Conservation (phyloP, 2,797 vertebrate genomes). For the Gouania willdenowi region DNA sequence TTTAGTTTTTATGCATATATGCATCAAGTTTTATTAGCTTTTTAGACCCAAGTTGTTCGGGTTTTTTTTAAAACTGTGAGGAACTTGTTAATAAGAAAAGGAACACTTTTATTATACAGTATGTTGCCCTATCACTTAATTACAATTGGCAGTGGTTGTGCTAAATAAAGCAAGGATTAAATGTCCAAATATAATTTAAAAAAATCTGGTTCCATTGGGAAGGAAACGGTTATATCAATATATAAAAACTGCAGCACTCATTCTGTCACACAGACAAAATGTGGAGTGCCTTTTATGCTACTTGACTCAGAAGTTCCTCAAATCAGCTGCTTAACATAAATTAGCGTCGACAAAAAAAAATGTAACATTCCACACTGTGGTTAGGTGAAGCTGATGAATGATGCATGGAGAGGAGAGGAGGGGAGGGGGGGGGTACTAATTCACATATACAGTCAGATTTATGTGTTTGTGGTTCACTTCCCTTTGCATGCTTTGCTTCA, state of each 20-base stretch:
- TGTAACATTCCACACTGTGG: slow-evolving; percentile 49
- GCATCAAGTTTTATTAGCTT: too few species aligned
- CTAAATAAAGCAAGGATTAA: slow-evolving; percentile 12
- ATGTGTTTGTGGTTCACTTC: slow-evolving; percentile 26
- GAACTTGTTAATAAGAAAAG: slow-evolving; percentile 7
- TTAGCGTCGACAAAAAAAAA: slow-evolving; percentile 73
- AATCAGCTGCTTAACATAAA: slow-evolving; percentile 72
- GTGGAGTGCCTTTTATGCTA: slow-evolving; percentile 44
- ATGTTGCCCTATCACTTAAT: slow-evolving; percentile 32
- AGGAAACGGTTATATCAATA: background rate
- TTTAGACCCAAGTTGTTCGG: too few species aligned
- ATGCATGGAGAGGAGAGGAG: slow-evolving; percentile 65
- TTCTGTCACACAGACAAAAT: slow-evolving; percentile 44
- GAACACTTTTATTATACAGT: slow-evolving; percentile 10
- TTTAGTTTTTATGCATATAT: too few species aligned
- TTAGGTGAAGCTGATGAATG: slow-evolving; percentile 67
- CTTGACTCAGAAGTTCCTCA: slow-evolving; percentile 56
- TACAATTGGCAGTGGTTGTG: slow-evolving; percentile 4
- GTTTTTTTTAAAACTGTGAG: too few species aligned
- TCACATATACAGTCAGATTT: slow-evolving; percentile 50
- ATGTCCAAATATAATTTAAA: slow-evolving; percentile 25
- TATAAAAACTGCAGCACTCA: background rate
- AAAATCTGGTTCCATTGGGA: background rate
- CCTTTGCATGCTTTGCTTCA: slow-evolving; percentile 1
- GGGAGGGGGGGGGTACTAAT: too few species aligned